Percentiles rank a stretch among this genome's conserved stretches.
Conservation (phyloP, 2,797 vertebrate species). For the Channa striata region DNA sequence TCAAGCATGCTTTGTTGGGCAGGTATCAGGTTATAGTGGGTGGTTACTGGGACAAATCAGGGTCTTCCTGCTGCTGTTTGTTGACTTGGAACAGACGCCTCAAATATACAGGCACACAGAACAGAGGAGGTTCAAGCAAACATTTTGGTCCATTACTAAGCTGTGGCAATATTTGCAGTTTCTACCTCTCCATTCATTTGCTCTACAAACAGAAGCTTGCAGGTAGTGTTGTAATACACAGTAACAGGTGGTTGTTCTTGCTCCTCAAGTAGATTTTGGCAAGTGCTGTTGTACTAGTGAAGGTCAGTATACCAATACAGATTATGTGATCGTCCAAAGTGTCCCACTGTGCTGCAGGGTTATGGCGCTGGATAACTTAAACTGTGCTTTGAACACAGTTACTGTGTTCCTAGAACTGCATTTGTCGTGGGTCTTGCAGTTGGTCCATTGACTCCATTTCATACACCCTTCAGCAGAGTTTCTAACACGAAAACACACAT, state of each 20-base stretch:
- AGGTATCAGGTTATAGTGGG: conserved; percentile 27
- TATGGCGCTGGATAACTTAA: no score
- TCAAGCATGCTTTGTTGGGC: conserved; percentile 35
- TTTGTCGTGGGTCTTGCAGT: no score
- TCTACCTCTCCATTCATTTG: conserved; percentile 30
- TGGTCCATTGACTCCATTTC: no score
- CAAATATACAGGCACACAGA: conserved; percentile 14
- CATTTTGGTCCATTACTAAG: conserved; percentile 48
- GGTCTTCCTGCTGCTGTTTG: conserved; percentile 12
- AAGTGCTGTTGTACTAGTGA: background rate
- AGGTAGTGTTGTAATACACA: background rate
- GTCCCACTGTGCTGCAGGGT: no score
- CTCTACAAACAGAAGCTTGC: conserved; percentile 3
- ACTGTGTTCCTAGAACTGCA: no score
- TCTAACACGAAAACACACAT: conserved; percentile 21
- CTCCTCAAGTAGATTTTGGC: no score
- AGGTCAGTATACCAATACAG: background rate
- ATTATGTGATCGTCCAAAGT: background rate
- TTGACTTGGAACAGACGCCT: conserved; percentile 44
- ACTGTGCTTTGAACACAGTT: no score
- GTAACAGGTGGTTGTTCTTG: background rate
- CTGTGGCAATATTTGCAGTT: conserved; percentile 63
- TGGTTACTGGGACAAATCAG: conserved; percentile 21
- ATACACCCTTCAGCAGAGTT: no score
- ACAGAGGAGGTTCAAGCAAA: conserved; percentile 47